These are phyloP conservation scores for Glaucopsyche alexis DNA, from an alignment of 2,888 invertebrate genomes.

Conservation along the genomic window DNA sequence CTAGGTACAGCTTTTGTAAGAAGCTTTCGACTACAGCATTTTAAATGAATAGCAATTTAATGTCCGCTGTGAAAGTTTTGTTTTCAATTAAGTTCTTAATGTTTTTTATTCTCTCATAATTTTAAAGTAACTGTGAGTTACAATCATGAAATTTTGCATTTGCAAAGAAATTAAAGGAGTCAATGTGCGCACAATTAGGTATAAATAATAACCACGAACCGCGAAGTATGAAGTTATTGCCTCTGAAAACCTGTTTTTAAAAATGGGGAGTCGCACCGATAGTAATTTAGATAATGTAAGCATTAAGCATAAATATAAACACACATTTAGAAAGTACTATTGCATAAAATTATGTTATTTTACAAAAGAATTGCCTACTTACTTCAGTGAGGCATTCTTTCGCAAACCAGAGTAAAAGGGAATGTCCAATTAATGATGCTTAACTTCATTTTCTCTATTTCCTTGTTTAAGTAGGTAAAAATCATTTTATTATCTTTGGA, in stretches of 20 bases:
- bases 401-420: conserved; percentile 19
- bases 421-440: not conserved
- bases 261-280: conserved; percentile 26
- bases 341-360: conserved; percentile 1
- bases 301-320: conserved; percentile 1
- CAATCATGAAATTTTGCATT: not conserved
- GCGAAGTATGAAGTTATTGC: conserved; percentile 24
- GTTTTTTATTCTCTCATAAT: not conserved
- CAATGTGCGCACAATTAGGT: conserved; percentile 17
- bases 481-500: not conserved
- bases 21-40: not conserved
- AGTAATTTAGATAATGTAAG: conserved; percentile 14
- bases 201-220: conserved; percentile 24
- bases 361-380: not conserved
- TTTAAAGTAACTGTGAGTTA: not conserved
- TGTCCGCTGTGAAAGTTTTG: not conserved
- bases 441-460: too few species aligned
- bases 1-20: not conserved
- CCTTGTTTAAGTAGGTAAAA: not conserved
- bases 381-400: conserved; percentile 1
- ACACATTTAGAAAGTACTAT: conserved; percentile 11
- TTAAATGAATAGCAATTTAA: not conserved
- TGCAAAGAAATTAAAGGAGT: conserved; percentile 6
- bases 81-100: not conserved
- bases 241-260: conserved; percentile 26